Conservation (phyloP, 2,797 vertebrate genomes). For the Valencia hispanica region DNA sequence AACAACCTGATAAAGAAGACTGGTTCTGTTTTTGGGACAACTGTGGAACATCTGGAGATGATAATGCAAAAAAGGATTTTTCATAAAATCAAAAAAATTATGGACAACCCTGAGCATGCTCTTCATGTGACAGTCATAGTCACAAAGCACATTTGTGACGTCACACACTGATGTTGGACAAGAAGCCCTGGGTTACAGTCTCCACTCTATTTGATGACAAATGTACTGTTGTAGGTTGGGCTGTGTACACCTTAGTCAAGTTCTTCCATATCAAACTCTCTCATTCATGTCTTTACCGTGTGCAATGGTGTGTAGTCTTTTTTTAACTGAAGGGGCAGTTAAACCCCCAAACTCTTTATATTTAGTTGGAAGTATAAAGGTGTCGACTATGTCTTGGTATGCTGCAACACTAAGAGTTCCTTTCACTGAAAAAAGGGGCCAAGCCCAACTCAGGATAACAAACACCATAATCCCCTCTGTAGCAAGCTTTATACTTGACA, state of each 20-base stretch:
- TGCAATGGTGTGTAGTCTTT: too few species aligned
- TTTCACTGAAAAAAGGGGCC: neutral
- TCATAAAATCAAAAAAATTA: too few species aligned
- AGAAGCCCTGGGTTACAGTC: neutral
- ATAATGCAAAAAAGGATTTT: too few species aligned
- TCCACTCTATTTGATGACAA: neutral
- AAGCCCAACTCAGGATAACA: neutral
- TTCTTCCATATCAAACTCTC: neutral
- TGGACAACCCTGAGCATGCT: too few species aligned
- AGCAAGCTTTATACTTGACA: too few species aligned
- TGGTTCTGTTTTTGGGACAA: too few species aligned
- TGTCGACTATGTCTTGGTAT: neutral
- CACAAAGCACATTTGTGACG: neutral
- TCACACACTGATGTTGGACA: neutral
- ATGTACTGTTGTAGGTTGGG: neutral
- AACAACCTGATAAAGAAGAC: too few species aligned
- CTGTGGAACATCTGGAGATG: too few species aligned
- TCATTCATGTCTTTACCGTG: neutral
- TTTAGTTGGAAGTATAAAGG: rapidly evolving
- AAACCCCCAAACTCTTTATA: neutral
- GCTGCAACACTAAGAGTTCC: neutral
- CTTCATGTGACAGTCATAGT: too few species aligned
- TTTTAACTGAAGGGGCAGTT: too few species aligned
- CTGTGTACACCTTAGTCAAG: neutral
- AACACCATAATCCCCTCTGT: too few species aligned